Conservation (phyloP, 2,888 invertebrate species). For the Mermis nigrescens region DNA sequence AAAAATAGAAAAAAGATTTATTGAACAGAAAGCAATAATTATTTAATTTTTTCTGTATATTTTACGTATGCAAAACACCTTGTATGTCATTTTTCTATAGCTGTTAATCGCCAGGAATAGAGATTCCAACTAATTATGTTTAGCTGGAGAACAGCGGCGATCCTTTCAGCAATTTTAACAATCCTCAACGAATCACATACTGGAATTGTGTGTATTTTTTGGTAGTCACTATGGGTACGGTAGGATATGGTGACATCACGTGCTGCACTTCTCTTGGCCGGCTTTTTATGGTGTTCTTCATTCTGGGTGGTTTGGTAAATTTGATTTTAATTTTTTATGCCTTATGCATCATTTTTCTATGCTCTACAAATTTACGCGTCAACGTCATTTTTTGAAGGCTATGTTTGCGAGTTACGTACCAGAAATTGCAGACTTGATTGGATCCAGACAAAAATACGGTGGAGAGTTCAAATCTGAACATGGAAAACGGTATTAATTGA, state of each 20-base stretch:
- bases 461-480: conserved; percentile 99
- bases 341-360: neutral
- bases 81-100: no score
- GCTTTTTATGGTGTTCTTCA: conserved; percentile 95
- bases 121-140: no score
- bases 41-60: no score
- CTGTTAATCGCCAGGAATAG: no score
- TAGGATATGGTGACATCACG: conserved; percentile 83
- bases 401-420: conserved; percentile 99
- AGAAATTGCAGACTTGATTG: conserved; percentile 98
- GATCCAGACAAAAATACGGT: conserved; percentile 97
- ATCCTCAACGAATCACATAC: conserved; percentile 78
- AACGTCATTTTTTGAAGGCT: conserved; percentile 53
- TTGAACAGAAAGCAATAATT: no score
- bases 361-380: neutral
- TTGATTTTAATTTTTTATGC: neutral
- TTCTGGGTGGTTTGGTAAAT: conserved; percentile 90
- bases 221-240: conserved; percentile 89
- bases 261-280: conserved; percentile 89
- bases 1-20: no score
- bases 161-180: conserved; percentile 67
- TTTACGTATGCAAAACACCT: no score
- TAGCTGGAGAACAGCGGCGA: conserved; percentile 99
- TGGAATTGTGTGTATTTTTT: conserved; percentile 98
- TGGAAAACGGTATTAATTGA: conserved; percentile 69